Base-by-base conservation (phyloP, 2,888 invertebrate genomes). In the Metalampra italica region DNA sequence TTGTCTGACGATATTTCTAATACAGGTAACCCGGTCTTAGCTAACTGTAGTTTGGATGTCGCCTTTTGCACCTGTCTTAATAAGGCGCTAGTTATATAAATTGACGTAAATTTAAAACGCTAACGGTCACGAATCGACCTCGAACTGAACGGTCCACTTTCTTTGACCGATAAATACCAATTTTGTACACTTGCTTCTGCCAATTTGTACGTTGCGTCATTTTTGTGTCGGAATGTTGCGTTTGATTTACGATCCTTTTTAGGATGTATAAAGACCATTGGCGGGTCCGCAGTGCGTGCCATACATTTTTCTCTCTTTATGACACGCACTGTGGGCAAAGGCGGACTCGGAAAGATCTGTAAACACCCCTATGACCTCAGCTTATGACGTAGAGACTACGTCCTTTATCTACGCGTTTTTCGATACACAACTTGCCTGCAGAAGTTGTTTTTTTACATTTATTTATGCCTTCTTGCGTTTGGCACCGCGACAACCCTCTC, bases 31-130 rank as follows among this genome's bases (percentile, higher is more conserved):
- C 86, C 76, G 81, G 89, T 87, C 80, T 73, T 66, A 57, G 54
- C 66, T 86, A 87, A 87, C 87, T 81, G 88, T 87, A 71, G 73
- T 79, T 81, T 59, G 68, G 74, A 71, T 82, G 79, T 78, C 82
- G 77, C 71, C 71, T 78, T 70, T 71, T 66, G 63, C 71, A 74
- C 73, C 66, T 72, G 61, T 61, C 64, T 72, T 75, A 77, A 77
- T 74, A 75, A 80, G 77, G 78, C 74, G 83, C 65, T 78, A 83
- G 71, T 82, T 82, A 73, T 73, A 79, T 81, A 78, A 81, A 85
- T 82, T 82, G 70, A 77, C 73, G 78, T 77, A 74, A 78, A 84
- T 79, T 75, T 61, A 62, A 62, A 64, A 60, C 66, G 61, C 60
- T 55, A 56, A 66, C 66, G 72, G 69, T 68, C 72, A 68, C 68